These are phyloP conservation scores for Leiothrix lutea DNA, from an alignment of 2,113 vertebrate species.

Conservation along the genomic window DNA sequence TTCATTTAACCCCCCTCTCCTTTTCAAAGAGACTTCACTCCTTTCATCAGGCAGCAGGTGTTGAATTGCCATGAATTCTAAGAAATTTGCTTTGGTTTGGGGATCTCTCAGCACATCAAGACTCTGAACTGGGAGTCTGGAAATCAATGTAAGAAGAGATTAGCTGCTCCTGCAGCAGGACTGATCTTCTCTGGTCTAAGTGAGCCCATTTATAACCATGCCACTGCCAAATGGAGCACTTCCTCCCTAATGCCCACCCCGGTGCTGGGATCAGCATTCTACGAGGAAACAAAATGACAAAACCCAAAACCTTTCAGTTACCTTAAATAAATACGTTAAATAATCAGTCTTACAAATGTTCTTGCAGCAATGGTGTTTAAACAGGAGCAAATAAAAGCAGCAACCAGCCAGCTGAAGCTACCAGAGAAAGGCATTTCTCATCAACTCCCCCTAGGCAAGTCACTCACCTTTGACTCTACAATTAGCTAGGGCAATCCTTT, in stretches of 20 bases:
- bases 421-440: neutral
- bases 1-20: neutral
- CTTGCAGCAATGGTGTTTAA: neutral
- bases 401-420: neutral
- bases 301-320: neutral
- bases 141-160: neutral
- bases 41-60: neutral
- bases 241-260: neutral
- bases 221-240: neutral
- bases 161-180: neutral
- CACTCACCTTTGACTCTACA: neutral
- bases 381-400: neutral
- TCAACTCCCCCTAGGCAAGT: neutral
- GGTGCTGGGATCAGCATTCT: neutral
- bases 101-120: neutral
- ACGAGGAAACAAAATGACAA: neutral
- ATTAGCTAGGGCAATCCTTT: neutral
- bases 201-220: neutral
- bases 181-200: neutral
- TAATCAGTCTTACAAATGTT: neutral
- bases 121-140: neutral
- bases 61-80: neutral
- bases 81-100: neutral
- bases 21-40: neutral
- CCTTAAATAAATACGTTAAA: neutral